Base-by-base conservation (phyloP, 2,113 vertebrate species). In the Circaetus gallicus region DNA sequence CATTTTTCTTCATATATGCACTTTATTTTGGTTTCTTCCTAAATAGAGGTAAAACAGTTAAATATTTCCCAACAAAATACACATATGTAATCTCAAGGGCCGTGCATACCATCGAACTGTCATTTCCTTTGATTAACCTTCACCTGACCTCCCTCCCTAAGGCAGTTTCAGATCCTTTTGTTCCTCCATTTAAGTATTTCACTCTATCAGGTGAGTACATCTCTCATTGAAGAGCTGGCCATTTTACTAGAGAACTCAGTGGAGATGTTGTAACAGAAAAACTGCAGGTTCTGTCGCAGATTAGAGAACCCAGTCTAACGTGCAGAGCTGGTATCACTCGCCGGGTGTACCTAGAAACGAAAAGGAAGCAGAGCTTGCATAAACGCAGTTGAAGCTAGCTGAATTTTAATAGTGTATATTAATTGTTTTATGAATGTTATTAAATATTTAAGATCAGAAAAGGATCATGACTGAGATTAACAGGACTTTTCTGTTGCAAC, bases 91-190 rank as follows among this genome's bases (percentile, higher is more conserved):
- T 97, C 91, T 96, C 76, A 79, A 90, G 96, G 97, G 96, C 95
- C 21, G 34, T 91, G 93, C 97, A 97, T 97, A 96, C 96, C 95
- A 97, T 96, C 89, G 74, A 97, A 96, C 95, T 96, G 96, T 97
- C 97, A 98, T 98, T 98, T 98, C 98, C 98, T 98, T 97, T 97
- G 97, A 98, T 98, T 98, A 98, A 98, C 98, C 98, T 98, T 76
- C 94, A 38, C 94, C 96, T 97, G 97, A 98, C 98, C 98, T 96
- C 80, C 66, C 90, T 94, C 91, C 96, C 96, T 58, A 10, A 70
- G 98, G 98, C 96, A 32, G 90, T 96, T 93, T 45, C 89, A 29
- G 34, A 70, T 82, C 93, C 97, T 91, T 82, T 94, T 85, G 85
- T 82, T 96, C 96, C 98, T 97, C 82, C 86, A 14, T 90, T 81